These are phyloP conservation scores for Adoxophyes honmai DNA, from an alignment of 1,140 invertebrate genomes.

Conservation along the genomic window DNA sequence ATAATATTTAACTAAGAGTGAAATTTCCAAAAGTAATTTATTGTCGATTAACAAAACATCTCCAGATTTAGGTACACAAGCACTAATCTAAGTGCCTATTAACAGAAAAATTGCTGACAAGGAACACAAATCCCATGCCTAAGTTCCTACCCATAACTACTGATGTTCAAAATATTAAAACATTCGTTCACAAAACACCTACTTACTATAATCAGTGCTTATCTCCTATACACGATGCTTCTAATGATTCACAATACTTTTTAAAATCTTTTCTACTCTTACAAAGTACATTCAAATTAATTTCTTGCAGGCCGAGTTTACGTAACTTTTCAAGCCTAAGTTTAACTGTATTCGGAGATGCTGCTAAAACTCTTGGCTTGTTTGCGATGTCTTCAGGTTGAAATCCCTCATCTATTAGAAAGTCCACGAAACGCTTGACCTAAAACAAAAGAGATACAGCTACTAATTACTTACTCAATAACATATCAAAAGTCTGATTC, in stretches of 20 bases:
- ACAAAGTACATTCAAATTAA: conserved; percentile 69
- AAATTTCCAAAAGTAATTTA: too few relatives aligned
- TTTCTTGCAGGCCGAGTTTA: conserved; percentile 45
- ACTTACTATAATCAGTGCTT: conserved; percentile 16
- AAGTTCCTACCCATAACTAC: too few relatives aligned
- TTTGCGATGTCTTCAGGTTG: conserved; percentile 55
- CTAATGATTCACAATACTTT: conserved; percentile 58
- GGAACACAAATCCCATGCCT: too few relatives aligned
- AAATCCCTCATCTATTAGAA: conserved; percentile 61
- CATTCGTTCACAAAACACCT: too few relatives aligned
- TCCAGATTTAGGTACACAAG: too few relatives aligned
- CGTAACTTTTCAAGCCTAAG: conserved; percentile 53
- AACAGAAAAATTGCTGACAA: too few relatives aligned
- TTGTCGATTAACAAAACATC: too few relatives aligned
- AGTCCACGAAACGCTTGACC: conserved; percentile 67
- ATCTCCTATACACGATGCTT: conserved; percentile 28
- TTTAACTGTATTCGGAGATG: conserved; percentile 63
- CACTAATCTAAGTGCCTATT: too few relatives aligned
- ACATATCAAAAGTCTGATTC: background rate
- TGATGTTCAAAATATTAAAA: too few relatives aligned
- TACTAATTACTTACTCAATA: conserved; percentile 16
- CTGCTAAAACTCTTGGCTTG: conserved; percentile 58
- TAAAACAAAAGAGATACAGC: conserved; percentile 38
- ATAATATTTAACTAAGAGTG: too few relatives aligned
- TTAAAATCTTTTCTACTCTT: conserved; percentile 67